Conservation (phyloP, 2,113 vertebrate genomes). For the Neogale vison region DNA sequence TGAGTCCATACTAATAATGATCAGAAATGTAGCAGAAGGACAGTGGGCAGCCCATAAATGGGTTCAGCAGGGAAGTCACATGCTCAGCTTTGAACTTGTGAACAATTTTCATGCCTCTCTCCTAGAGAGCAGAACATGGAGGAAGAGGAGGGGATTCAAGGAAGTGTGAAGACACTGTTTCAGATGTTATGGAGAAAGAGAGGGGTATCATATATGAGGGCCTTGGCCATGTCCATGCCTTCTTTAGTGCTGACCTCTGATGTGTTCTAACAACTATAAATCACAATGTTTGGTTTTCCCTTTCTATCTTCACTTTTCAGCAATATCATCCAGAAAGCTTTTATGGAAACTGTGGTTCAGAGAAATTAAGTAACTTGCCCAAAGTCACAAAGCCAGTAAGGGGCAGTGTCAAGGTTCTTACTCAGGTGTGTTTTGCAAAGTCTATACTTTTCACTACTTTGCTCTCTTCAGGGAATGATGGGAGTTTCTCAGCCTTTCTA, state of each 20-base stretch:
- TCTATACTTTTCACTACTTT: not conserved
- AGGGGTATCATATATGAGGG: not conserved
- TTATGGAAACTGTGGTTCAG: not conserved
- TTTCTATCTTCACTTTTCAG: not conserved
- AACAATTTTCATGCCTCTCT: not conserved
- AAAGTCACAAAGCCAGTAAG: not conserved
- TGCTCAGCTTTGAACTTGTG: not conserved
- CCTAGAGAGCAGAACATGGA: not conserved
- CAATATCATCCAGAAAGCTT: not conserved
- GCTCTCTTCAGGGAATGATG: not conserved
- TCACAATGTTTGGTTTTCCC: not conserved
- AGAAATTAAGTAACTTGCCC: not conserved
- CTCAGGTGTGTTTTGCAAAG: not conserved
- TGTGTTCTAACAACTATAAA: not conserved
- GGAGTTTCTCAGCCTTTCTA: not conserved
- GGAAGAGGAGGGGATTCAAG: not conserved
- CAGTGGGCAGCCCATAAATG: not conserved
- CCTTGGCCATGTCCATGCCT: not conserved
- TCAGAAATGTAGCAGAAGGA: not conserved
- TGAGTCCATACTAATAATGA: not conserved
- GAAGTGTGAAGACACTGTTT: not conserved
- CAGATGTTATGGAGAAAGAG: not conserved
- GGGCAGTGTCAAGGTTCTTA: not conserved
- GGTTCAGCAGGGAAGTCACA: not conserved
- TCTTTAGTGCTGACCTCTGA: not conserved